Evolutionary conservation across 2,113 vertebrate species (phyloP), one percentile per base, ranked within the genome.

Genomic region (Tachycineta bicolor): DNA sequence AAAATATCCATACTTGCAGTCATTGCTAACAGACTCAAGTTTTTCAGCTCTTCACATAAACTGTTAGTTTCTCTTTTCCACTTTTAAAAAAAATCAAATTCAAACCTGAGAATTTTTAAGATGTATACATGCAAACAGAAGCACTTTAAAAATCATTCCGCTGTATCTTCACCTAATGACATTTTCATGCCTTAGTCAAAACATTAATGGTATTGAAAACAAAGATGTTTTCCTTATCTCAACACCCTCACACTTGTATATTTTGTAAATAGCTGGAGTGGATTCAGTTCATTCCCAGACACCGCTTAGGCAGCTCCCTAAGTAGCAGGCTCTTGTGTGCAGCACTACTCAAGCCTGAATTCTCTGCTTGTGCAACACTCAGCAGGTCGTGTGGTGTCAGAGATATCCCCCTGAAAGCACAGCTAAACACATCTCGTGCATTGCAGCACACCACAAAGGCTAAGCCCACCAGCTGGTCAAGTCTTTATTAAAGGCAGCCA

Each of bases 1-100:
- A 96, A 97, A 97, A 37, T 37, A 37, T 62, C 97, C 96, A 95
- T 93, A 93, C 97, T 97, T 97, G 97, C 94, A 98, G 97, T 96
- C 93, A 98, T 97, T 69, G 76, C 96, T 97, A 97, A 94, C 89
- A 96, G 86, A 96, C 91, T 93, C 94, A 96, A 86, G 85, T 83
- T 91, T 93, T 82, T 79, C 75, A 97, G 65, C 41, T 92, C 70
- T 59, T 96, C 78, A 93, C 70, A 92, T 86, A 94, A 41, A 81
- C 46, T 73, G 75, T 12, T 86, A 56, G 71, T 68, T 58, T 56
- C 41, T 46, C 26, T 56, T 74, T 96, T 93, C 20, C 64, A 83
- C 22, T 67, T 78, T 74, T 0, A 69, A 65, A 90, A 74, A 74
- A 80, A 39, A 18, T 78, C n/a, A 23, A 34, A 73, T 39, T 64